phyloP scores from a whole-genome alignment of 2,888 invertebrate species.

The Julus scanicus region DNA sequence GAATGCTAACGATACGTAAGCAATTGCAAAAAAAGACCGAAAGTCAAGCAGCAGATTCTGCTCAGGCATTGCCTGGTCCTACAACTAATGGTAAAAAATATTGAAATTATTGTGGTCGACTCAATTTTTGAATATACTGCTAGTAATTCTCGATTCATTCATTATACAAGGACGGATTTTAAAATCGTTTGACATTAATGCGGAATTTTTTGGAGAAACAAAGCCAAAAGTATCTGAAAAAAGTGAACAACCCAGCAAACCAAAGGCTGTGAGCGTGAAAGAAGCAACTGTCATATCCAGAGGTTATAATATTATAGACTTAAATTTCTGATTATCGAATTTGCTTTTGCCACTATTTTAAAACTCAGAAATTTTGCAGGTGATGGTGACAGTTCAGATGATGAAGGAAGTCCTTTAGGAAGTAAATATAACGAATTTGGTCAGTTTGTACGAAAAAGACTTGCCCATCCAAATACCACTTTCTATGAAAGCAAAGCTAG shows the following conservation, averaged over 20 bases:
- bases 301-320: neutral
- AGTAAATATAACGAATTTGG: slow-evolving; percentile 80
- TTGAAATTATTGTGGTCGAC: too few relatives aligned
- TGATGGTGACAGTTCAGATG: slow-evolving; percentile 82
- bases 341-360: neutral
- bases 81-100: neutral
- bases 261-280: too few relatives aligned
- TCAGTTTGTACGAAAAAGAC: slow-evolving; percentile 61
- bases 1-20: slow-evolving; percentile 53
- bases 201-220: neutral
- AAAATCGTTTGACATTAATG: neutral
- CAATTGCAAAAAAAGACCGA: slow-evolving; percentile 48
- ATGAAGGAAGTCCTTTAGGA: slow-evolving; percentile 79
- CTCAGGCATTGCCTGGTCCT: neutral
- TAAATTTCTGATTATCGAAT: neutral
- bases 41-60: neutral
- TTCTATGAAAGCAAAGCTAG: too few relatives aligned
- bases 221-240: neutral
- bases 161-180: too few relatives aligned
- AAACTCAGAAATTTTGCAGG: neutral
- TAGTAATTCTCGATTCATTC: too few relatives aligned
- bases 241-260: neutral
- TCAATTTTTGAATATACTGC: too few relatives aligned
- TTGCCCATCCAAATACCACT: neutral
- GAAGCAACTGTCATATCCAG: too few relatives aligned